Percentiles rank a stretch among this genome's conserved stretches.
These are phyloP conservation scores for Anoncus sp. DNA, from an alignment of 2,888 invertebrate species.

Conservation along the genomic window DNA sequence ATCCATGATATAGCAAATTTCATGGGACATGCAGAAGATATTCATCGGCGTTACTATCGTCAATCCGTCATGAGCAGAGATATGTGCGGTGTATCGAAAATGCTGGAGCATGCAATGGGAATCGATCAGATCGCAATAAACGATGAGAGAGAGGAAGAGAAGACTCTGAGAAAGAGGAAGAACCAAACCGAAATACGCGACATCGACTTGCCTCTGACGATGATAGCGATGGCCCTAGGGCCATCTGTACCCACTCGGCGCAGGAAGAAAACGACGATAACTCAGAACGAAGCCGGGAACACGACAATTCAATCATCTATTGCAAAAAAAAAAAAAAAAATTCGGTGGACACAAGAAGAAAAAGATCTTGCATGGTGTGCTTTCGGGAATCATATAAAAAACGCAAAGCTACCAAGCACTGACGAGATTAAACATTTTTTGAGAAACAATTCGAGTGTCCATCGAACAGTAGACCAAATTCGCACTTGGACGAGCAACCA, in stretches of 20 bases:
- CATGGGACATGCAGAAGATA: slow-evolving; percentile 46
- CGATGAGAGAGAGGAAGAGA: not conserved
- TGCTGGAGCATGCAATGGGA: slow-evolving; percentile 28
- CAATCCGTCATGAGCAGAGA: slow-evolving; percentile 32
- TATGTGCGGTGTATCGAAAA: slow-evolving; percentile 40
- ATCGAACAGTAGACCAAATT: not conserved
- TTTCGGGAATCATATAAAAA: not conserved
- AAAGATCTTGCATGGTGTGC: not conserved
- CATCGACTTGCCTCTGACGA: no score
- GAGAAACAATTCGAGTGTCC: not conserved
- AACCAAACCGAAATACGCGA: not conserved
- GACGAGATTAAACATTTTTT: not conserved
- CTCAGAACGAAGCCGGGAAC: no score
- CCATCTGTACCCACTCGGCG: no score
- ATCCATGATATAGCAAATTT: slow-evolving; percentile 45
- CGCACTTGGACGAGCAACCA: not conserved
- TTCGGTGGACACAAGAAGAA: not conserved
- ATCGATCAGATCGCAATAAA: no score
- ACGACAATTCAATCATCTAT: no score
- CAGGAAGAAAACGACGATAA: no score
- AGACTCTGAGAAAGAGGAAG: not conserved
- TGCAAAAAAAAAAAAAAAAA: not conserved
- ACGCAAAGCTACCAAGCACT: not conserved
- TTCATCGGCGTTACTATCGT: slow-evolving; percentile 46
- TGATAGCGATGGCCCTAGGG: no score